Base-by-base conservation (phyloP, 2,113 vertebrate genomes). In the Corvus hawaiiensis region DNA sequence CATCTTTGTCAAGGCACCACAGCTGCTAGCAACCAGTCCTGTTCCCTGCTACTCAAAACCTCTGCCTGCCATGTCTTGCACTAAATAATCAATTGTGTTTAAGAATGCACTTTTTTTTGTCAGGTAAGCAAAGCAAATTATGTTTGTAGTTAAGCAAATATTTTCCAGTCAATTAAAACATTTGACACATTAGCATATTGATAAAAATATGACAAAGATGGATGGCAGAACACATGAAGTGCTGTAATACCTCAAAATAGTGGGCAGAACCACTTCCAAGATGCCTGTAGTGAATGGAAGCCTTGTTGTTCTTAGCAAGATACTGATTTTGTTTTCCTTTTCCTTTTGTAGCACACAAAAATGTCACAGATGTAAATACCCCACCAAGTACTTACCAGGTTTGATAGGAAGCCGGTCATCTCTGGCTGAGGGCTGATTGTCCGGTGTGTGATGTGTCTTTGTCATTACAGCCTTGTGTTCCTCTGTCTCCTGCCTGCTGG, bases 361-460 rank as follows among this genome's bases (percentile, higher is more conserved):
- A 43, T 44, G 2, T 51, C 46, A 22, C 51, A 51, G 49, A 10
- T 76, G 33, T 49, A 28, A 80, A 85, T 44, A 71, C 4, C 59
- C 71, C 74, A 24, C 2, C 33, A 37, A 56, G 23, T 17, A 91
- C 96, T 96, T 30, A 97, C 96, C 92, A 96, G 79, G 82, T 96
- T 72, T 58, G 94, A 72, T 28, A 96, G 69, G 54, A 89, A 94
- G 30, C 74, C 1, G 0, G 91, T 90, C 97, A 97, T 97, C 30
- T 89, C 83, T 89, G 75, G 7, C 41, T 61, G 39, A 61, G 59
- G 87, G 58, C 69, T 84, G 73, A 30, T 1, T 83, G 37, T 69
- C 30, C 32, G 28, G 56, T 4, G 7, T 13, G 49, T 62, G 72
- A 19, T 66, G 35, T 51, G 82, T 49, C 69, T 68, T 55, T 62